phyloP scores from a whole-genome alignment of 1,140 invertebrate species.

The Sitophilus oryzae region DNA sequence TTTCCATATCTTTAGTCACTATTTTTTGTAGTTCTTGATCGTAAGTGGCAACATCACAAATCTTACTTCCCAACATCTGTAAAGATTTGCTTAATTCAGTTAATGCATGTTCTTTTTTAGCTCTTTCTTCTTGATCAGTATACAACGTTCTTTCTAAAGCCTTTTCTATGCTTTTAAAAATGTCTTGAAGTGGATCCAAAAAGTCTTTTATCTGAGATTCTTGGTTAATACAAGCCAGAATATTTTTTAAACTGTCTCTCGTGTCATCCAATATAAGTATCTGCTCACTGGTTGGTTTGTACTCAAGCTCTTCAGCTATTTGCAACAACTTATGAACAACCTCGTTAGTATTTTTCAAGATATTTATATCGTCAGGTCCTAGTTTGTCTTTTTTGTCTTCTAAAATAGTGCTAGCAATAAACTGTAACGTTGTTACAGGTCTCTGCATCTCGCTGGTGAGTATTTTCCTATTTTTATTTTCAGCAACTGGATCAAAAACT shows the following conservation, averaged over 20 bases:
- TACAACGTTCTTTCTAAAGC: slow-evolving; percentile 37
- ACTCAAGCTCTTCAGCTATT: slow-evolving; percentile 28
- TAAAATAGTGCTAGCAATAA: slow-evolving; percentile 36
- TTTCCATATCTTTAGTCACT: slow-evolving; percentile 6
- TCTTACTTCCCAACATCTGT: slow-evolving; percentile 15
- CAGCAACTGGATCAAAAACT: slow-evolving; percentile 17
- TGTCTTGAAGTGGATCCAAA: slow-evolving; percentile 46
- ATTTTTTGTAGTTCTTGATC: slow-evolving; percentile 5
- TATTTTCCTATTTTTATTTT: slow-evolving; percentile 33
- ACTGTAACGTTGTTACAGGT: slow-evolving; percentile 37
- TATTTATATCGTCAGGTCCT: slow-evolving; percentile 32
- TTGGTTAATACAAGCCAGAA: slow-evolving; percentile 39
- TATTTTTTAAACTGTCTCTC: slow-evolving; percentile 31
- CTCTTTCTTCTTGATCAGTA: slow-evolving; percentile 29
- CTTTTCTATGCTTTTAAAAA: slow-evolving; percentile 45
- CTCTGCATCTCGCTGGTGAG: slow-evolving; percentile 33
- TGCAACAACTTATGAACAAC: slow-evolving; percentile 20
- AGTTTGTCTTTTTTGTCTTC: slow-evolving; percentile 37
- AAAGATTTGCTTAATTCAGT: slow-evolving; percentile 24
- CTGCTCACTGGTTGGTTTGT: slow-evolving; percentile 22
- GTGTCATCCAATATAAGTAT: slow-evolving; percentile 23
- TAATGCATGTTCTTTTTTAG: slow-evolving; percentile 35
- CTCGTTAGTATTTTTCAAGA: slow-evolving; percentile 30
- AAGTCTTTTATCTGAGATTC: slow-evolving; percentile 41
- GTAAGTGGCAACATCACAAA: not conserved